These are phyloP conservation scores for Oscheius sp. DNA, from an alignment of 1,140 invertebrate species.

Conservation along the genomic window DNA sequence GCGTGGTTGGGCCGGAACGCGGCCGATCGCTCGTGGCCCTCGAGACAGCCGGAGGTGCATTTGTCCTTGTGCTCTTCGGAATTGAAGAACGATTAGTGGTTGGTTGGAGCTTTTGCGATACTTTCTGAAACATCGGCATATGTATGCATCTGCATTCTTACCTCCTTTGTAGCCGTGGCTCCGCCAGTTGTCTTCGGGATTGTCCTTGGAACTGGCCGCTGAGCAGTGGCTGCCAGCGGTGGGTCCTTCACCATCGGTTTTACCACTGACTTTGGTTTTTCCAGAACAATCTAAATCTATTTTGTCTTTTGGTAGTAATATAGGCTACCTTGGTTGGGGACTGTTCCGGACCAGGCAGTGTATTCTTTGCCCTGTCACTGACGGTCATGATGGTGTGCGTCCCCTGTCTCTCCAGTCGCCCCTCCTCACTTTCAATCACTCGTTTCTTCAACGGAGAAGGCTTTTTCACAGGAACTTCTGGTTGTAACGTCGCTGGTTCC, in stretches of 20 bases:
- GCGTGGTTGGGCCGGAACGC: neutral
- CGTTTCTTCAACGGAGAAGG: conserved; percentile 17
- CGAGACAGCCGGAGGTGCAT: neutral
- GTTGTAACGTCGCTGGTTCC: conserved; percentile 25
- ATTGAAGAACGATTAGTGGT: neutral
- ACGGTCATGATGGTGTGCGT: conserved; percentile 54
- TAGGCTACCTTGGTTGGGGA: conserved; percentile 1
- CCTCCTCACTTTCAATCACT: conserved; percentile 31
- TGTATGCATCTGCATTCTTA: too few species aligned
- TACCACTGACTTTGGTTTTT: conserved; percentile 54
- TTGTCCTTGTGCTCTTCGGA: neutral
- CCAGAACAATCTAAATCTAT: conserved; percentile 10
- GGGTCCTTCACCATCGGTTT: conserved; percentile 53
- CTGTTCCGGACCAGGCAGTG: neutral
- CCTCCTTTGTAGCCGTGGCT: neutral
- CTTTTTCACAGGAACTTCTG: conserved; percentile 11
- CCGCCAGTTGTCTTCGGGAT: neutral
- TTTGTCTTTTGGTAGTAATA: neutral
- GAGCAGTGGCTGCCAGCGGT: conserved; percentile 22
- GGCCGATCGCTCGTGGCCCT: too few species aligned
- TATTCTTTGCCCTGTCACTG: neutral
- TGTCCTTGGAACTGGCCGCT: conserved; percentile 4
- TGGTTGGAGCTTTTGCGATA: neutral
- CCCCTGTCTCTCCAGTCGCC: conserved; percentile 44
- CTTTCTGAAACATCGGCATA: too few species aligned